Percentiles rank a stretch among this genome's conserved stretches.
phyloP scores from a whole-genome alignment of 2,113 vertebrate species.

The Vombatus ursinus region DNA sequence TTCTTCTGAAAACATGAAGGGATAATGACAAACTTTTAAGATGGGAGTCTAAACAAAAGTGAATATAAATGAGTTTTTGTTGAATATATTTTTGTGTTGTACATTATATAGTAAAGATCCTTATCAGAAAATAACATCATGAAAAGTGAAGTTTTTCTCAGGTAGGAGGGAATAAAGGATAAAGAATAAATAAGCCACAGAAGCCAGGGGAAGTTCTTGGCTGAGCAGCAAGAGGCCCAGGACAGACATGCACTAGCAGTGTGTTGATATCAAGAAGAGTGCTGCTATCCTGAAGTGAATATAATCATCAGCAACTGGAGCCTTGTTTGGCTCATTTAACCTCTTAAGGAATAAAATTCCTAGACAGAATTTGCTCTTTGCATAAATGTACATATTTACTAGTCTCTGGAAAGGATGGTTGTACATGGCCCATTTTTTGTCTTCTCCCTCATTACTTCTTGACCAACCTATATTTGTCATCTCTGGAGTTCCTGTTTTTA shows the following conservation, averaged over 20 bases:
- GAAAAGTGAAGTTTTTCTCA: neutral
- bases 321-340: neutral
- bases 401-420: neutral
- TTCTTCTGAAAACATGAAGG: neutral
- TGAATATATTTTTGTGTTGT: neutral
- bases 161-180: neutral
- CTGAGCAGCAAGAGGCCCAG: neutral
- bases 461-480: neutral
- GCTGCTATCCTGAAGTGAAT: neutral
- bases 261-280: neutral
- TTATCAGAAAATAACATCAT: neutral
- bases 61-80: neutral
- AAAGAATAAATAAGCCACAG: neutral
- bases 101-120: neutral
- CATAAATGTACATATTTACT: neutral
- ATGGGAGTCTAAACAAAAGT: neutral
- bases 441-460: neutral
- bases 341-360: neutral
- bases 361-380: neutral
- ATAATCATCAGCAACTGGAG: neutral
- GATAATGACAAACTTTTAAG: neutral
- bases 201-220: neutral
- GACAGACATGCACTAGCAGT: neutral
- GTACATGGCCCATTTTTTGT: neutral
- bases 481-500: neutral